Evolutionary conservation across 2,888 invertebrate genomes (phyloP), one percentile per base, ranked within the genome.

Genomic region (Calliopum simillimum): DNA sequence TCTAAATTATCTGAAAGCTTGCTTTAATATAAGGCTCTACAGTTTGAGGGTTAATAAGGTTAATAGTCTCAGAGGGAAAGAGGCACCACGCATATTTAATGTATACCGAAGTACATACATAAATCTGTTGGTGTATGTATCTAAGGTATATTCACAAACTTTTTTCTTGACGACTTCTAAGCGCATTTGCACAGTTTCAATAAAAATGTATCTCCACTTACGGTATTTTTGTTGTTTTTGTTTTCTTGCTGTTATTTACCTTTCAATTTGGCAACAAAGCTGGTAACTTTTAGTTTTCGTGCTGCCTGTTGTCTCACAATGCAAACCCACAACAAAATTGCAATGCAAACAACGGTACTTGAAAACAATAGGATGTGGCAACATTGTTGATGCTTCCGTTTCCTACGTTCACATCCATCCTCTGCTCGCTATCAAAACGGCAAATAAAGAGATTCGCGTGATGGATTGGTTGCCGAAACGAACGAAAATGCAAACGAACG

Each of bases 391-490:
- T 23, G 79, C 76, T 77, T 65, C 73, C 68, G 75, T 73, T 78
- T 79, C 76, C 81, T 76, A 67, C 64, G 16, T 74, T 74, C 65
- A 67, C 64, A 16, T 74, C 73, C 65, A 67, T 76, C 76, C 8
- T 4, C 33, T 33, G 33, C 4, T 33, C 55, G 16, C 43, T n/a
- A 16, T 13, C 49, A 23, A 41, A 49, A n/a, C 23, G n/a, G 11
- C 25, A 14, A 19, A 14, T 61, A 23, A 33, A 63, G 49, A 63
- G 21, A 44, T 23, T 8, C 16, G 59, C n/a, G 19, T 83, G 83
- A 83, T 82, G 82, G 83, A 83, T 83, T 83, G 81, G 82, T 79
- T 81, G 77, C 75, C 74, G 76, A 79, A 81, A 79, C 80, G 81
- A 81, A 79, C 80, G 81, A 82, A 79, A 77, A 79, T 81, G 74